Evolutionary conservation across 2,113 vertebrate species (phyloP).

Genomic region (Ictalurus furcatus): DNA sequence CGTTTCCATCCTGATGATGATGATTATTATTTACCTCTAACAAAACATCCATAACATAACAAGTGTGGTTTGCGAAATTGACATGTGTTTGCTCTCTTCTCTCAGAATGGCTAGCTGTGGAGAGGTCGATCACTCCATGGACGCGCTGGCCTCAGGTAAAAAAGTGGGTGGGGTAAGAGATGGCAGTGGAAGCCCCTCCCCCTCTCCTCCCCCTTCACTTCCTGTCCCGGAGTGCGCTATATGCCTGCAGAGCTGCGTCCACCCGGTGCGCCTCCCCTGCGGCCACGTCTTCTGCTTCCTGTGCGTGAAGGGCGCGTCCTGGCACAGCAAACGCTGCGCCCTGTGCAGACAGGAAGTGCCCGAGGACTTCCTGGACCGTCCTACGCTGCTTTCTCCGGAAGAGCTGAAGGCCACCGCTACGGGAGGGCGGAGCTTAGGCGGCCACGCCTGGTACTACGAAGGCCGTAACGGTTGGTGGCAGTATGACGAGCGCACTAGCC

Average conservation of each 20-base stretch:
- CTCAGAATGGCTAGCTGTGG: slow-evolving; percentile 90
- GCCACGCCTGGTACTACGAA: slow-evolving; percentile 95
- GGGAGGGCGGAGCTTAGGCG: slow-evolving; percentile 77
- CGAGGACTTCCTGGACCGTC: slow-evolving; percentile 93
- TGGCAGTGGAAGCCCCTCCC: slow-evolving; percentile 55
- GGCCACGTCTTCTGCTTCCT: slow-evolving; percentile 96
- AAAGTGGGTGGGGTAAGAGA: slow-evolving; percentile 74
- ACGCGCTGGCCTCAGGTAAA: slow-evolving; percentile 79
- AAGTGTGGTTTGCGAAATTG: neutral
- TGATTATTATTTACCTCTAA: neutral
- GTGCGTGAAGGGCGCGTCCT: slow-evolving; percentile 96
- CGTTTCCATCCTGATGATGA: neutral
- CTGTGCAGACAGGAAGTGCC: slow-evolving; percentile 95
- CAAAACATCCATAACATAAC: neutral
- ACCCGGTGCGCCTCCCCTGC: slow-evolving; percentile 92
- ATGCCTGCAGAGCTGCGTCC: slow-evolving; percentile 92
- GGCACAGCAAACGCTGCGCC: slow-evolving; percentile 94
- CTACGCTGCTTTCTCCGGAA: slow-evolving; percentile 88
- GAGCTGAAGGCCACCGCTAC: slow-evolving; percentile 86
- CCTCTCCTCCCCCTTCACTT: slow-evolving; percentile 73
- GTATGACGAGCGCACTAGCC: slow-evolving; percentile 92
- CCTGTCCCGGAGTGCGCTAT: slow-evolving; percentile 89
- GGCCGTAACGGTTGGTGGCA: slow-evolving; percentile 99
- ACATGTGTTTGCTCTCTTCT: neutral
- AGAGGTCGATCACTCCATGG: slow-evolving; percentile 82